Conservation (phyloP, 2,797 vertebrate genomes). For the Iguana delicatissima region DNA sequence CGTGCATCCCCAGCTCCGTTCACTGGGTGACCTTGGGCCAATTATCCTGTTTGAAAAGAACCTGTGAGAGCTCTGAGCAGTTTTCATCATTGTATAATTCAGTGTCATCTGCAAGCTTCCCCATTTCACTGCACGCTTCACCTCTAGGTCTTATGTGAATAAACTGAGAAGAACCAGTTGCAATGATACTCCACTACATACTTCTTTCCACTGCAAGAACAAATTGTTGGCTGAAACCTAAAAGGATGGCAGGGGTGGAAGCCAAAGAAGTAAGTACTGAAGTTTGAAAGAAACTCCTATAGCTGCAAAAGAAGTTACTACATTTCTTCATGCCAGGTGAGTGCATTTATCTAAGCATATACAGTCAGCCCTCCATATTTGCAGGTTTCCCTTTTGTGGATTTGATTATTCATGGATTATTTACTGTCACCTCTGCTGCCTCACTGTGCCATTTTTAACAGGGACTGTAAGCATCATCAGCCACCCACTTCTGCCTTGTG, state of each 20-base stretch:
- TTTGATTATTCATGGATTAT: too few species aligned
- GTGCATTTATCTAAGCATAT: not conserved
- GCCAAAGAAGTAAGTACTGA: not conserved
- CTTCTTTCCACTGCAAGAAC: not conserved
- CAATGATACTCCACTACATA: too few species aligned
- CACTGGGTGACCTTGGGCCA: too few species aligned
- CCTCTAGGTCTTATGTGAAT: not conserved
- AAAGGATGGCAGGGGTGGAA: not conserved
- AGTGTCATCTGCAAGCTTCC: not conserved
- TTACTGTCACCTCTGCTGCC: too few species aligned
- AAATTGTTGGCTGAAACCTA: not conserved
- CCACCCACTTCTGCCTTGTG: too few species aligned
- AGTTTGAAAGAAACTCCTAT: not conserved
- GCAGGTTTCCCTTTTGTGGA: too few species aligned
- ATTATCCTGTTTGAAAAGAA: not conserved
- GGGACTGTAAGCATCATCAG: too few species aligned
- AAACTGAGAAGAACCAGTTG: too few species aligned
- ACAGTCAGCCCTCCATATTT: too few species aligned
- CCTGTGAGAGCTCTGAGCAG: not conserved
- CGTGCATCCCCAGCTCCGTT: too few species aligned
- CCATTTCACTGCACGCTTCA: not conserved
- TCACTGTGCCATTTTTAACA: too few species aligned
- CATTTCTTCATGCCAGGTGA: not conserved
- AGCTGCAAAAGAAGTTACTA: not conserved
- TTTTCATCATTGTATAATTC: not conserved